Percentiles rank a stretch among this genome's conserved stretches.
These are phyloP conservation scores for Agapostemon virescens DNA, from an alignment of 2,888 invertebrate species.

Conservation along the genomic window DNA sequence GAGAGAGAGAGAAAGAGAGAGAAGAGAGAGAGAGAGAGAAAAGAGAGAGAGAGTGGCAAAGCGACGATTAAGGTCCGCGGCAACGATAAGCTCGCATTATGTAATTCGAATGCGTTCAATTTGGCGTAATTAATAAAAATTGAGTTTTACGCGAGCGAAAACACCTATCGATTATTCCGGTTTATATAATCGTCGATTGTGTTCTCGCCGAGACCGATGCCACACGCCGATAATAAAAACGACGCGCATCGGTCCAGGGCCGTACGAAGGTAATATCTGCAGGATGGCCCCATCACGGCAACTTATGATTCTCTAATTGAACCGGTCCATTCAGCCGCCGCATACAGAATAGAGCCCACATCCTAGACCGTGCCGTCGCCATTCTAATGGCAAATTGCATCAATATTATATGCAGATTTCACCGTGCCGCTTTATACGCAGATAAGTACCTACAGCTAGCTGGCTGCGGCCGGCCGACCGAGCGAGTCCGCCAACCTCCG, in stretches of 20 bases:
- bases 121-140: conserved; percentile 65
- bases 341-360: conserved; percentile 76
- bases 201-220: conserved; percentile 42
- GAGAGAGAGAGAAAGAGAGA: background rate
- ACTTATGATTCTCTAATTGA: conserved; percentile 80
- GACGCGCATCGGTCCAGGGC: conserved; percentile 63
- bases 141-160: conserved; percentile 43
- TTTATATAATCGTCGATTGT: conserved; percentile 56
- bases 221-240: conserved; percentile 66
- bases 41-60: conserved; percentile 35
- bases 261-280: conserved; percentile 74
- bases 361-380: conserved; percentile 73
- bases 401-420: conserved; percentile 78
- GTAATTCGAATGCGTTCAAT: conserved; percentile 60
- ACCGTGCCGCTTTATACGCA: conserved; percentile 62
- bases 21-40: background rate
- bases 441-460: conserved; percentile 62
- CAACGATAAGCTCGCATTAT: conserved; percentile 50
- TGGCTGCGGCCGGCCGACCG: conserved; percentile 2
- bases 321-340: conserved; percentile 76
- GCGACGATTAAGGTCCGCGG: conserved; percentile 41
- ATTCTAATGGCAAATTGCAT: conserved; percentile 78
- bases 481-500: background rate
- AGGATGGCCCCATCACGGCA: conserved; percentile 78
- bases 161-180: conserved; percentile 58